These are phyloP conservation scores for Hozukius guyotensis DNA, from an alignment of 2,797 vertebrate genomes.

Conservation along the genomic window DNA sequence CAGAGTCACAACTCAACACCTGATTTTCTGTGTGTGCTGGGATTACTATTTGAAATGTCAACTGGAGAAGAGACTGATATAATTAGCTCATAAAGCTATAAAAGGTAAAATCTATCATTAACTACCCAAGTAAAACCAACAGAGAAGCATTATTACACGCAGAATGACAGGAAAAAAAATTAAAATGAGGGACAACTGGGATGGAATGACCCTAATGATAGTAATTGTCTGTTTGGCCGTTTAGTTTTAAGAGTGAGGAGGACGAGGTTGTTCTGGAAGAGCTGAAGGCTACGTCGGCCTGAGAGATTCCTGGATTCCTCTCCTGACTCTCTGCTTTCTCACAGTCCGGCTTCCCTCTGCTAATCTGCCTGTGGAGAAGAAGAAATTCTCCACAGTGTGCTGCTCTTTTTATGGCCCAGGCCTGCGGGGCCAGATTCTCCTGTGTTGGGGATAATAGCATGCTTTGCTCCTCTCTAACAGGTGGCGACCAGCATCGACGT, in stretches of 20 bases:
- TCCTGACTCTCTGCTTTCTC: slow-evolving; percentile 62
- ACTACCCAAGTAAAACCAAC: slow-evolving; percentile 34
- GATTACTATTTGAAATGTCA: slow-evolving; percentile 31
- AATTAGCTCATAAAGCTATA: neutral
- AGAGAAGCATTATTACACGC: slow-evolving; percentile 28
- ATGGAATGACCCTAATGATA: slow-evolving; percentile 74
- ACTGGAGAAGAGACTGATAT: slow-evolving; percentile 4
- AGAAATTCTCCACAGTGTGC: slow-evolving; percentile 64
- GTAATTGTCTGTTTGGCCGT: slow-evolving; percentile 65
- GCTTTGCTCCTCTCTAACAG: slow-evolving; percentile 79
- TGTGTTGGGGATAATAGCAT: slow-evolving; percentile 82
- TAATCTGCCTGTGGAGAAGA: slow-evolving; percentile 46
- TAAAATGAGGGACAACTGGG: slow-evolving; percentile 48
- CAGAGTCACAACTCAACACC: slow-evolving; percentile 1
- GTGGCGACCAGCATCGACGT: slow-evolving; percentile 77
- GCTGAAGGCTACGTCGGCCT: slow-evolving; percentile 67
- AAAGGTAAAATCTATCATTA: slow-evolving; percentile 29
- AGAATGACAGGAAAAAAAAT: slow-evolving; percentile 36
- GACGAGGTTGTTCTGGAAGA: slow-evolving; percentile 55
- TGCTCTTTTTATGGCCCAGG: slow-evolving; percentile 77
- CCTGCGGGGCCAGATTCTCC: slow-evolving; percentile 84
- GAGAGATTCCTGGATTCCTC: slow-evolving; percentile 69
- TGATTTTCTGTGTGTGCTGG: neutral
- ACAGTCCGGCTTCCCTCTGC: slow-evolving; percentile 48
- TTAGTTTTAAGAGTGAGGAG: slow-evolving; percentile 71